These are phyloP conservation scores for Bryconaethiops microstoma DNA, from an alignment of 2,797 vertebrate genomes.

Conservation along the genomic window DNA sequence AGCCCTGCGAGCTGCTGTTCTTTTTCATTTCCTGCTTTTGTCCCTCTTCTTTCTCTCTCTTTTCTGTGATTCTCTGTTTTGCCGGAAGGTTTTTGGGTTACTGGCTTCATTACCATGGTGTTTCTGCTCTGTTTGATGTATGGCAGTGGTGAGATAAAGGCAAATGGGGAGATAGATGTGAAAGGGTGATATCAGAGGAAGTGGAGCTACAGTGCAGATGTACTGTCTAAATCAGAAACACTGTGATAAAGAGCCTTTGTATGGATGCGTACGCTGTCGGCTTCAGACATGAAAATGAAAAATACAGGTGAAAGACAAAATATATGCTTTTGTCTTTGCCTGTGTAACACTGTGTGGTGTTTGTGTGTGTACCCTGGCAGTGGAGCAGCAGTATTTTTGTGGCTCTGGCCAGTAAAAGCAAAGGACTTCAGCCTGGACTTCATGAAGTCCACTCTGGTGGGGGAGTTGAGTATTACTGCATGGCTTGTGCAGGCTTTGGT, in stretches of 20 bases:
- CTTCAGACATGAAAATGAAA: background rate
- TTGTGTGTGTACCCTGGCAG: background rate
- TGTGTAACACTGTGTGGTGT: background rate
- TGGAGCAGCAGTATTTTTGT: background rate
- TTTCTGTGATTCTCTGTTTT: constrained; percentile 23
- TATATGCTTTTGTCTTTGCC: background rate
- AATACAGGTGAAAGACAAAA: background rate
- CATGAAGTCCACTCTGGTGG: background rate
- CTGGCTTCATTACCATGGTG: constrained; percentile 44
- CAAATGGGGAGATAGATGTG: constrained; percentile 34
- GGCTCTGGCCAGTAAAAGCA: constrained; percentile 5
- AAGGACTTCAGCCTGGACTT: background rate
- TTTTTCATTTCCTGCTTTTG: constrained; percentile 34
- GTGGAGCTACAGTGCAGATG: constrained; percentile 37
- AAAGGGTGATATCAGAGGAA: constrained; percentile 41
- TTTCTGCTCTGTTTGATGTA: constrained; percentile 45
- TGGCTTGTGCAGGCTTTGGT: background rate
- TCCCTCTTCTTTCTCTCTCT: background rate
- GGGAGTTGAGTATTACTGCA: background rate
- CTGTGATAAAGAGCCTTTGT: constrained; percentile 22
- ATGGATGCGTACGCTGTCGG: constrained; percentile 5
- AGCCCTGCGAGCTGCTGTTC: background rate
- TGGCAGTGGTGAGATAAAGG: constrained; percentile 40
- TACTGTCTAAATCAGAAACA: constrained; percentile 35
- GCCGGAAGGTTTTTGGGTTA: constrained; percentile 35